A percentile compares a stretch with the other conserved stretches of the same genome.
phyloP scores from a whole-genome alignment of 2,113 vertebrate species.

The Spizaetus ornatus region DNA sequence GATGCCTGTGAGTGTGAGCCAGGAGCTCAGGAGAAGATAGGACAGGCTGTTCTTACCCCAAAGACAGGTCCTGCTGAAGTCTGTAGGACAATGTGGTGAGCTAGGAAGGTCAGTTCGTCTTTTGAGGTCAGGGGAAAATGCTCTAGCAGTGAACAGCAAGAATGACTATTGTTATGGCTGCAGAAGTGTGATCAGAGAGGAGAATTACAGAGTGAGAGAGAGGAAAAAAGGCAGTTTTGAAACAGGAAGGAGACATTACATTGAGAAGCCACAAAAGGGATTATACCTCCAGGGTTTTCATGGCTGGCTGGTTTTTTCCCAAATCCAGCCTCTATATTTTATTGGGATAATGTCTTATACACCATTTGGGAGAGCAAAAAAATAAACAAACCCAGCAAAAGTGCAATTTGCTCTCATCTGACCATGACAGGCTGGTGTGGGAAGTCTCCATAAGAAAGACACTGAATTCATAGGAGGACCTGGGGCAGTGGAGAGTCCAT shows the following conservation, averaged over 20 bases:
- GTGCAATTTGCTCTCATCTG: neutral
- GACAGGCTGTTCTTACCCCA: neutral
- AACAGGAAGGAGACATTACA: no score
- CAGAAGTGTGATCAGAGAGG: neutral
- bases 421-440: fast-evolving
- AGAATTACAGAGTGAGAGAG: neutral
- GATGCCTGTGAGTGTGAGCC: neutral
- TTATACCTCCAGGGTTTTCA: neutral
- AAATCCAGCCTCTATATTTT: neutral
- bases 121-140: neutral
- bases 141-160: neutral
- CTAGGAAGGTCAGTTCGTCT: neutral
- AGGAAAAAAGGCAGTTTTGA: neutral
- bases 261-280: neutral
- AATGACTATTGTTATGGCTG: neutral
- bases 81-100: neutral
- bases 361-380: neutral
- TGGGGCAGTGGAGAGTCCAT: fast-evolving
- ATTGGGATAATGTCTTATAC: neutral
- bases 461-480: fast-evolving
- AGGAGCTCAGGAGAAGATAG: neutral
- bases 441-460: neutral
- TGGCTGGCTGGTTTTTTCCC: neutral
- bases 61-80: neutral
- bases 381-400: neutral